phyloP scores from a whole-genome alignment of 2,113 vertebrate species.

The Dermatemys mawii region DNA sequence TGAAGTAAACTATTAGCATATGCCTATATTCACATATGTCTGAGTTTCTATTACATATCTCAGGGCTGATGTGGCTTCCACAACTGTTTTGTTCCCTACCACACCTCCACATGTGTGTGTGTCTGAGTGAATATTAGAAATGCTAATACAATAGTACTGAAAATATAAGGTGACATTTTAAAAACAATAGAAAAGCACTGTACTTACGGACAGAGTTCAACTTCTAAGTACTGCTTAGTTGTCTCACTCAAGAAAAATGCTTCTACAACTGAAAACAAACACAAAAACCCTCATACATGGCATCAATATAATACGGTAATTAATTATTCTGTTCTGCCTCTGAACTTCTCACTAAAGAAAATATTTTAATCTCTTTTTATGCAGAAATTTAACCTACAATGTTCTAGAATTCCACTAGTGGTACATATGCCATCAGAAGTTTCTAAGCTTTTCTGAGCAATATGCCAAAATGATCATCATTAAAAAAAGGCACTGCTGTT shows the following conservation, averaged over 20 bases:
- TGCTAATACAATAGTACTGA: not conserved
- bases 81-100: not conserved
- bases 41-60: no score
- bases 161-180: not conserved
- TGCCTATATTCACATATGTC: not conserved
- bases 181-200: not conserved
- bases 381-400: not conserved
- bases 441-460: not conserved
- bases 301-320: not conserved
- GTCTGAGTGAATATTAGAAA: not conserved
- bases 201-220: conserved; percentile 95
- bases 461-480: not conserved
- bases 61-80: not conserved
- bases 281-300: not conserved
- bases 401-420: not conserved
- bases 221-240: conserved; percentile 90
- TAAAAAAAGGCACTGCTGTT: no score
- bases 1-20: not conserved
- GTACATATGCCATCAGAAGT: not conserved
- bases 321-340: not conserved
- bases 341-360: not conserved
- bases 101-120: not conserved
- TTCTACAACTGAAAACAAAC: conserved; percentile 85
- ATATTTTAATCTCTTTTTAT: not conserved
- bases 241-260: conserved; percentile 90